These are phyloP conservation scores for Brachyhypopomus gauderio DNA, from an alignment of 2,113 vertebrate species.

Conservation along the genomic window DNA sequence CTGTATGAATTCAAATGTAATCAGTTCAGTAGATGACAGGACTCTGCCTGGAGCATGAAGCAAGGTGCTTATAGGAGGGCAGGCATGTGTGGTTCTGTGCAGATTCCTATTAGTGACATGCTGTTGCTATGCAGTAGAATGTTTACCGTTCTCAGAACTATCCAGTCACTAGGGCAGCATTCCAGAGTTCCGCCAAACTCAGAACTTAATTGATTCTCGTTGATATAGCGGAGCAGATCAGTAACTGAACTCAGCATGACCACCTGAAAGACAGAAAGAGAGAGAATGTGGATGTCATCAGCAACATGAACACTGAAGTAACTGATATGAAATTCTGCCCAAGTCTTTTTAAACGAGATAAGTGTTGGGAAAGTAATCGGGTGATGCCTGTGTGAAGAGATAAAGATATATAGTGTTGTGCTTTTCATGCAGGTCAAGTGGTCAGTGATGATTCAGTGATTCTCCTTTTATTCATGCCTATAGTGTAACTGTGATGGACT, in stretches of 20 bases:
- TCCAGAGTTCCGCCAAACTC: slow-evolving; percentile 91
- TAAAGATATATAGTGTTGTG: too few species aligned
- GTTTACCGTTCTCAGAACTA: slow-evolving; percentile 88
- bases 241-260: slow-evolving; percentile 96
- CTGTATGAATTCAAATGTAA: too few species aligned
- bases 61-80: too few species aligned
- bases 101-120: too few species aligned
- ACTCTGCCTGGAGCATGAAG: too few species aligned
- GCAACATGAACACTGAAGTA: not conserved
- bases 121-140: not conserved
- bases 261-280: slow-evolving; percentile 73
- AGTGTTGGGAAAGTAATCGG: too few species aligned
- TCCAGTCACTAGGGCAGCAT: slow-evolving; percentile 92
- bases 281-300: not conserved
- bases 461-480: too few species aligned
- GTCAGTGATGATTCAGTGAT: not conserved
- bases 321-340: too few species aligned
- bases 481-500: not conserved
- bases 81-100: not conserved
- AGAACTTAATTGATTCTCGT: slow-evolving; percentile 89
- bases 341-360: too few species aligned
- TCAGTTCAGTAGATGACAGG: too few species aligned
- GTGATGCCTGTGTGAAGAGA: too few species aligned
- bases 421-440: too few species aligned
- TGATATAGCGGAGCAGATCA: slow-evolving; percentile 91